Evolutionary conservation across 2,113 vertebrate species (phyloP).

Genomic region (Sylvia atricapilla): DNA sequence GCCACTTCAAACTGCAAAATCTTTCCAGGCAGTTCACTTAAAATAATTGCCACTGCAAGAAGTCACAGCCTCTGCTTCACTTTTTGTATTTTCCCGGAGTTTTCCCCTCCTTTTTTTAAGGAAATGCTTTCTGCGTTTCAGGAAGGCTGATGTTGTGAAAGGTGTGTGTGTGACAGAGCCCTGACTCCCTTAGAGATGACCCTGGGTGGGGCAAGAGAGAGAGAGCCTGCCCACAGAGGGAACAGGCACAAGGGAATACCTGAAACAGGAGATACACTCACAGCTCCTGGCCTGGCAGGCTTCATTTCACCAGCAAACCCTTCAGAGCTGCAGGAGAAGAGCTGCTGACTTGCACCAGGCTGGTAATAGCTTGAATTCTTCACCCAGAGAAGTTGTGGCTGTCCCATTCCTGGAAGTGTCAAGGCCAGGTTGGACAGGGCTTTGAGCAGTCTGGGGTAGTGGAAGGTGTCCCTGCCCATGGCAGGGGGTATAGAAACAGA

Average conservation of each 20-base stretch:
- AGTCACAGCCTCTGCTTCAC: not conserved
- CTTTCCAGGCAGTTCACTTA: not conserved
- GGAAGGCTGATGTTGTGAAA: not conserved
- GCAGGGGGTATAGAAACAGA: not conserved
- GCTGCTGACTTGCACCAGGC: not conserved
- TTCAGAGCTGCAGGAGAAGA: not conserved
- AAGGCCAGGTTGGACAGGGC: not conserved
- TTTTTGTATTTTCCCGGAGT: not conserved
- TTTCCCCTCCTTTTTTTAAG: not conserved
- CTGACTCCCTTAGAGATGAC: not conserved
- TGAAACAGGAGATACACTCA: not conserved
- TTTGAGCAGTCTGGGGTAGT: not conserved
- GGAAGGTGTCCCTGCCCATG: not conserved
- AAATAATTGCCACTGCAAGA: not conserved
- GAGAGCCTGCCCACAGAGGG: accelerated
- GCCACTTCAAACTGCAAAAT: not conserved
- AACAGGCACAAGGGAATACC: not conserved
- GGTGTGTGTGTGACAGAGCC: not conserved
- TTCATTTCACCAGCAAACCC: not conserved
- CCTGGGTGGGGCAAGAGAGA: not conserved
- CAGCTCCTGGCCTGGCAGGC: not conserved
- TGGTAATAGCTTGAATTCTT: not conserved
- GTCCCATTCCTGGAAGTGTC: not conserved
- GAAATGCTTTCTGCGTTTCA: not conserved
- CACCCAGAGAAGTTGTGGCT: not conserved